Percentiles rank a stretch among this genome's conserved stretches.
These are phyloP conservation scores for Alligator mississippiensis DNA, from an alignment of 2,113 vertebrate species.

Conservation along the genomic window DNA sequence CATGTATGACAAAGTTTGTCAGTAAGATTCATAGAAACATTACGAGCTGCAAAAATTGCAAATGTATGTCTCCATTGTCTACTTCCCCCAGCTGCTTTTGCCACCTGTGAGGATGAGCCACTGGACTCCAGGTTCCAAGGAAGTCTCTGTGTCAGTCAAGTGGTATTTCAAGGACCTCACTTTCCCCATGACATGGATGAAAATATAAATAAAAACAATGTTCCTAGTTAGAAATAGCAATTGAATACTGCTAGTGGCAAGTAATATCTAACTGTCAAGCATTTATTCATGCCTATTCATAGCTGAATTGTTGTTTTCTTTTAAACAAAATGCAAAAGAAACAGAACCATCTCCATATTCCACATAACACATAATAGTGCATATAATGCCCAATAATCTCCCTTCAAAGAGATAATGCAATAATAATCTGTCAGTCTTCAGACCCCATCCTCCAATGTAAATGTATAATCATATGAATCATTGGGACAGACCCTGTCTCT, in stretches of 20 bases:
- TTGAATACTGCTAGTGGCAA: neutral
- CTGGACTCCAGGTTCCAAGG: neutral
- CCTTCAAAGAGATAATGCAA: neutral
- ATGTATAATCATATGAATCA: neutral
- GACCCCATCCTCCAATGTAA: neutral
- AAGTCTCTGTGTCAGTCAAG: neutral
- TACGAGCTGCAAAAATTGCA: neutral
- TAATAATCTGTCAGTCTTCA: neutral
- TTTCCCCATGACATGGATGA: neutral
- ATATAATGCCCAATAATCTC: neutral
- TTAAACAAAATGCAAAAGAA: neutral
- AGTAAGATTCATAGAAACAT: accelerated
- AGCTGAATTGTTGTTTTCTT: neutral
- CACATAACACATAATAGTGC: neutral
- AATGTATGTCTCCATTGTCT: neutral
- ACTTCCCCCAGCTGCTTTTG: accelerated
- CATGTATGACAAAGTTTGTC: neutral
- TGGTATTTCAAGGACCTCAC: neutral
- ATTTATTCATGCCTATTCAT: accelerated
- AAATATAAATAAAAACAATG: neutral
- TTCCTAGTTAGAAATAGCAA: neutral
- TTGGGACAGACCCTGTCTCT: neutral
- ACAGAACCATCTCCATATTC: neutral
- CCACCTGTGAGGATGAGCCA: neutral
- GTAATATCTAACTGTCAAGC: neutral